Base-by-base conservation (phyloP, 2,113 vertebrate genomes). In the Syngnathus scovelli region DNA sequence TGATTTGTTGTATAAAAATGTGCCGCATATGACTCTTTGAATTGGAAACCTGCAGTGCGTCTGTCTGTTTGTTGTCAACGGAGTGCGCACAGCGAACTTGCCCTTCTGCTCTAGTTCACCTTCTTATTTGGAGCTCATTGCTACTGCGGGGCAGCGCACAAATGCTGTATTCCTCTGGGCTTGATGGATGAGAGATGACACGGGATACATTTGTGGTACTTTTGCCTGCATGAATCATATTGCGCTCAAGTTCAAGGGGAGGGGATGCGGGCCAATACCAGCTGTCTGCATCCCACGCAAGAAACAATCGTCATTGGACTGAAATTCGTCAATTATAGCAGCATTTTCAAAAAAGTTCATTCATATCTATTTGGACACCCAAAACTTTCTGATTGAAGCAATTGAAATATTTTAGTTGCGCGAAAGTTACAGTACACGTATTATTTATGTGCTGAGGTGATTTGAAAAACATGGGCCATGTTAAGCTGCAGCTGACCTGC, bases 61-160 rank as follows among this genome's bases (percentile, higher is more conserved):
- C 7, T 52, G 64, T 19, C 66, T 55, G 66, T 67, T 71, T 80
- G 75, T 76, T 78, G 65, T 75, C 69, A 67, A 64, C 49, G 15
- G 36, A 67, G 68, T 72, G 72, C 72, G 69, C 66, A 56, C 76
- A 67, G 66, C 70, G 70, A 79, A 76, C 73, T 66, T 75, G 60
- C 21, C 77, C 68, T 89, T 90, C 84, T 89, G 87, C 80, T 87
- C 80, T 76, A 87, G 74, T 88, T 89, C 81, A 76, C 84, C 66
- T 61, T 27, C 65, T 62, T 59, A 71, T 68, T 54, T 52, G 41
- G 72, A 71, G 56, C 76, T 69, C 73, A 61, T 72, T 41, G 36
- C 38, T 46, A 49, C 70, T 77, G 69, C 59, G 66, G 64, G 64
- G 66, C 66, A 73, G 58, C 66, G 52, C 69, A 70, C 64, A 78